Base-by-base conservation (phyloP, 2,888 invertebrate species). In the Tuta absoluta region DNA sequence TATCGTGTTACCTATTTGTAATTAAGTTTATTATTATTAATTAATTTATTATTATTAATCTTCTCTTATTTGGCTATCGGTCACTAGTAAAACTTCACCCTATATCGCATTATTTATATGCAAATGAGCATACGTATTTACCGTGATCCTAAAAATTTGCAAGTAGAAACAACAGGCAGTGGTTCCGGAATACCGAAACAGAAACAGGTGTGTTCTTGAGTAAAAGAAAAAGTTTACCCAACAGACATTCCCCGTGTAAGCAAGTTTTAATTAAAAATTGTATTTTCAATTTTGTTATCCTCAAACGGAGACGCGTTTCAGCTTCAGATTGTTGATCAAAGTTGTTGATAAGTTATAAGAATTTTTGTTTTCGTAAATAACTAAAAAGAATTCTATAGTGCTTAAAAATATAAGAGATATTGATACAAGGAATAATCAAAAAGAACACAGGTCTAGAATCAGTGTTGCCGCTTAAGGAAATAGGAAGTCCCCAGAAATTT, bases 31-130 rank as follows among this genome's bases (percentile, higher is more conserved):
- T n/a, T n/a, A n/a, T n/a, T n/a, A n/a, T n/a, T n/a, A n/a, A n/a
- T n/a, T n/a, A n/a, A n/a, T n/a, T n/a, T n/a, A n/a, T n/a, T n/a
- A n/a, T n/a, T n/a, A n/a, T n/a, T n/a, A n/a, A n/a, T n/a, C n/a
- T n/a, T n/a, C n/a, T 33, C 33, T 33, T 8, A 33, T 33, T 33
- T 33, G 33, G 4, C 3, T 17, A n/a, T 17, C 45, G 45, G n/a
- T n/a, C n/a, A n/a, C n/a, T n/a, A n/a, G n/a, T n/a, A n/a, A n/a
- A n/a, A n/a, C n/a, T n/a, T n/a, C n/a, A n/a, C n/a, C n/a, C n/a
- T n/a, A n/a, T n/a, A n/a, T n/a, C n/a, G n/a, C n/a, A n/a, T 17
- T 45, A 53, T 53, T 23, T 24, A 24, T 53, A 53, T 53, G 51
- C 51, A 53, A 14, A 23, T 24, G 24, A 14, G 51, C 51, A 53